Conservation (phyloP, 2,797 vertebrate species). For the Dendrocincla tyrannina region DNA sequence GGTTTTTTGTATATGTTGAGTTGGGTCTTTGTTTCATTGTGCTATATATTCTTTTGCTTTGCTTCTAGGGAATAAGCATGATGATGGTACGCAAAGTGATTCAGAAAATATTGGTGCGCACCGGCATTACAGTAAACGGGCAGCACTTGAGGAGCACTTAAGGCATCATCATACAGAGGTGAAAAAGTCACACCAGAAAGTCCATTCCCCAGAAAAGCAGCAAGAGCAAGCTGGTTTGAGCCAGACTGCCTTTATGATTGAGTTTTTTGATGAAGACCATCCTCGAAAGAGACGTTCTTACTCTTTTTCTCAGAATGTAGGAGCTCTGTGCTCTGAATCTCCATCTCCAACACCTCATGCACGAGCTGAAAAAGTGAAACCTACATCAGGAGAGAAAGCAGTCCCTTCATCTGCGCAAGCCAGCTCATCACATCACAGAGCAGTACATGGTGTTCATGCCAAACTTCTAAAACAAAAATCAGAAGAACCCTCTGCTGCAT, state of each 20-base stretch:
- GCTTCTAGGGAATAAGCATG: conserved; percentile 92
- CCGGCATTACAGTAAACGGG: conserved; percentile 85
- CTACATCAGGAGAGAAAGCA: conserved; percentile 72
- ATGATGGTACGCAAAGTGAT: conserved; percentile 97
- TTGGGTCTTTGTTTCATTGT: background rate
- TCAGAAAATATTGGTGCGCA: conserved; percentile 91
- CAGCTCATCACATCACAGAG: conserved; percentile 74
- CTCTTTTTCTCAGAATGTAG: conserved; percentile 89
- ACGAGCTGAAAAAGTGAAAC: conserved; percentile 76
- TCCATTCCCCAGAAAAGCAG: conserved; percentile 68
- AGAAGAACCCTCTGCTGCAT: conserved; percentile 83
- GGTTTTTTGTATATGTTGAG: background rate
- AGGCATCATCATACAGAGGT: conserved; percentile 82
- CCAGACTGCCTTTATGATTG: conserved; percentile 93
- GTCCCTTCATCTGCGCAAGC: conserved; percentile 72
- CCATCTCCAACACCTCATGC: conserved; percentile 84
- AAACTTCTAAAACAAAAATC: conserved; percentile 92
- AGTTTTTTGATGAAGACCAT: conserved; percentile 93
- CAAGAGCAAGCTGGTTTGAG: conserved; percentile 78
- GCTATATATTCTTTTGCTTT: conserved; percentile 21
- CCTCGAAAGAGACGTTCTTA: conserved; percentile 91
- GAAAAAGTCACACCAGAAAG: conserved; percentile 78
- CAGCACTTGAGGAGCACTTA: conserved; percentile 88
- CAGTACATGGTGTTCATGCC: conserved; percentile 75
- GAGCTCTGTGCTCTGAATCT: conserved; percentile 79